Conservation (phyloP, 2,113 vertebrate genomes). For the Cyanoramphus novaezelandiae region DNA sequence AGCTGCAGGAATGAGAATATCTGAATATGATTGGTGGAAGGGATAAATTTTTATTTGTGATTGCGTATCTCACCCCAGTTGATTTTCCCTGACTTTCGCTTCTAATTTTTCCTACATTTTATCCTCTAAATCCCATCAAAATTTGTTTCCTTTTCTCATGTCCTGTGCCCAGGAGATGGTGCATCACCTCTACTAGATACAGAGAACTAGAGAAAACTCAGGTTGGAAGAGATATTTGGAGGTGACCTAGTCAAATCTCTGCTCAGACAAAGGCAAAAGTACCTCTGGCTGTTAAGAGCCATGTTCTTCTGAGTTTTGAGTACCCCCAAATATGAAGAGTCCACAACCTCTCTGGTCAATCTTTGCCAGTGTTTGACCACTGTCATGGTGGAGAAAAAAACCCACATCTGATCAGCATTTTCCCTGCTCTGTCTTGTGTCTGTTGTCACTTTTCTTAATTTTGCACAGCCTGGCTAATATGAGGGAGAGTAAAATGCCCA, state of each 20-base stretch:
- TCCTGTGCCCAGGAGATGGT: neutral
- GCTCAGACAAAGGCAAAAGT: neutral
- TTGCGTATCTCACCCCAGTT: neutral
- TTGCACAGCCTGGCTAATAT: neutral
- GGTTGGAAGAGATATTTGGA: neutral
- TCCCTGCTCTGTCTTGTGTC: neutral
- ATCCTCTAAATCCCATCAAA: neutral
- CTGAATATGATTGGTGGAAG: neutral
- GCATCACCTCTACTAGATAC: neutral
- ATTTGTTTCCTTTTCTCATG: neutral
- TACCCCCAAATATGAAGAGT: neutral
- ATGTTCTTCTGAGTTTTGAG: neutral
- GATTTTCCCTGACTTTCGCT: neutral
- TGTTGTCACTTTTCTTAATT: neutral
- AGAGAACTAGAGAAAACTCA: neutral
- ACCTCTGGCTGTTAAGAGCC: neutral
- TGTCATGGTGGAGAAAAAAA: accelerated
- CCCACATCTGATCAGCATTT: neutral
- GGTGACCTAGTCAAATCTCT: neutral
- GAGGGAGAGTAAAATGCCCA: neutral
- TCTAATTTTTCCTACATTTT: neutral
- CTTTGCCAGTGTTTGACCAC: neutral
- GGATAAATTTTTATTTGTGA: neutral
- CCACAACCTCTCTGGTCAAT: neutral
- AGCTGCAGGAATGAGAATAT: neutral